Evolutionary conservation across 2,113 vertebrate genomes (phyloP), one percentile per base, ranked within the genome.

Genomic region (Lepisosteus osseus): DNA sequence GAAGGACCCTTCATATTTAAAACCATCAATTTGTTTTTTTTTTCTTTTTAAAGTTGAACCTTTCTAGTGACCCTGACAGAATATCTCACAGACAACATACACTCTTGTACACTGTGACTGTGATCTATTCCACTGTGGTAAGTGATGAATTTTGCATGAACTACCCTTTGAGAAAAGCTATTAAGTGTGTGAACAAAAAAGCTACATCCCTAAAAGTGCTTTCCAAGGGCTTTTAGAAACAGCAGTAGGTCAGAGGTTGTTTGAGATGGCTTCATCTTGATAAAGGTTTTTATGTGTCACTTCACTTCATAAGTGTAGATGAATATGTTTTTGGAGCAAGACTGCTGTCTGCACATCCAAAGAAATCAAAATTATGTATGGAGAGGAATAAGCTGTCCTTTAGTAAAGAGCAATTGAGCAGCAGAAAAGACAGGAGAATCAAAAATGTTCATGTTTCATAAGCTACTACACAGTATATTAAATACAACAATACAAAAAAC

Each of bases 221-320:
- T 71, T 74, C 68, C 67, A 72, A 71, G 67, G 61, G 65, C 77
- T 79, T 85, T 83, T 83, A 81, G 77, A 76, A 80, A 80, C 72
- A 78, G 70, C 66, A 63, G 67, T 74, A 65, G 74, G 80, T 80
- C 78, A 80, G 68, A 82, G 68, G 75, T 76, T 73, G 78, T 65
- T 74, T 71, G 54, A 72, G 75, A 82, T 80, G 73, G 65, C 71
- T 77, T 74, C 57, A 73, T 78, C 74, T 72, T 68, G 63, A 45
- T 68, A 65, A 75, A 61, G 65, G 51, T 69, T 77, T 65, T 66
- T 62, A 44, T 47, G 63, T 77, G 71, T 71, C 70, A 74, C 66
- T 73, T 77, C 74, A 67, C 54, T 42, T 59, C 29, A 56, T 54
- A 71, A 69, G 68, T 69, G 64, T 47, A 7, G 47, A 56, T 9